These are phyloP conservation scores for Philopedon plagiatum DNA, from an alignment of 2,888 invertebrate genomes.

Conservation along the genomic window DNA sequence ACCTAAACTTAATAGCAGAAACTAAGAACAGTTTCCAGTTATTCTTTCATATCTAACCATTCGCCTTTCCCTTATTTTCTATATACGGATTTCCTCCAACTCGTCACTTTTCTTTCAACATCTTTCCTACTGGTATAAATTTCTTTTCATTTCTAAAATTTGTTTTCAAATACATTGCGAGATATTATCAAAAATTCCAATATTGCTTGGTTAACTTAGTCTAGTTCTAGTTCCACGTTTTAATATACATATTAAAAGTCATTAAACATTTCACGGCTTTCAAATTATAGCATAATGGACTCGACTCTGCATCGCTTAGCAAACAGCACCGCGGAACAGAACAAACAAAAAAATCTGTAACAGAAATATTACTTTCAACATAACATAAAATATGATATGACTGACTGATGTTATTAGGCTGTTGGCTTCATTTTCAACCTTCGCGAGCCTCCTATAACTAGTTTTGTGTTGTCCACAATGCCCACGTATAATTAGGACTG, in stretches of 20 bases:
- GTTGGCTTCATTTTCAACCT: conserved; percentile 9
- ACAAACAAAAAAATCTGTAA: conserved; percentile 13
- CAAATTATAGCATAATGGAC: conserved; percentile 4
- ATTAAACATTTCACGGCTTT: conserved; percentile 1
- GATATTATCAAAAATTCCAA: too few species aligned
- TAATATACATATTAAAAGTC: not conserved
- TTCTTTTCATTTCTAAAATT: too few species aligned
- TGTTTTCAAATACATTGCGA: too few species aligned
- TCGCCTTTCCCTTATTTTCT: too few species aligned
- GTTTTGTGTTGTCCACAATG: not conserved
- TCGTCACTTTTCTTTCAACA: too few species aligned
- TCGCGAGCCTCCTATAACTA: not conserved
- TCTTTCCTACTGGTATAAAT: too few species aligned
- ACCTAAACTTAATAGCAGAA: too few species aligned
- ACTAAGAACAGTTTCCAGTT: too few species aligned
- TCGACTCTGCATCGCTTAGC: conserved; percentile 11
- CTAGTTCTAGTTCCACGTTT: not conserved
- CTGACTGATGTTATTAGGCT: conserved; percentile 7
- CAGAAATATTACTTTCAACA: conserved; percentile 18
- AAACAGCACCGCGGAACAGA: conserved; percentile 2
- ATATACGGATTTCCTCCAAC: too few species aligned
- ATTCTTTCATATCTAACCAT: too few species aligned
- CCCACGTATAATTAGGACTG: conserved; percentile 3
- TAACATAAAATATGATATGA: conserved; percentile 5
- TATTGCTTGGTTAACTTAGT: not conserved